These are phyloP conservation scores for Nomada ruficornis DNA, from an alignment of 2,888 invertebrate genomes.

Conservation along the genomic window DNA sequence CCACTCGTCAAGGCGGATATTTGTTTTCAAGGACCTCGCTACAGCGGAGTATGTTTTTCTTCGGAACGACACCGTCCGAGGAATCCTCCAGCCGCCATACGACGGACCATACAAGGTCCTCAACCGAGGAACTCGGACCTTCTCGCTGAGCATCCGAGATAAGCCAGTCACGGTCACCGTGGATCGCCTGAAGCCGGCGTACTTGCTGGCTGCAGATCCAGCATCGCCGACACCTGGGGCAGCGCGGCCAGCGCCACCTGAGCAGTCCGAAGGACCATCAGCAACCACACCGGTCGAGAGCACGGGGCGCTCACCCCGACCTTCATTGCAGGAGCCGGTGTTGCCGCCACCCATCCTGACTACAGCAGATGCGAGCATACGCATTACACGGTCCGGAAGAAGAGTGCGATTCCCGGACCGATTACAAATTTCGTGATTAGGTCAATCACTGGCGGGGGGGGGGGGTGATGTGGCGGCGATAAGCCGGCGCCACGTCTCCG, in stretches of 20 bases:
- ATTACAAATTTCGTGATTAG: constrained; percentile 14
- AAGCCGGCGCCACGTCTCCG: too few relatives aligned
- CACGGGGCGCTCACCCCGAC: background rate
- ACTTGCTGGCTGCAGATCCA: constrained; percentile 3
- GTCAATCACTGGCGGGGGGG: constrained; percentile 16
- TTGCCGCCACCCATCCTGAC: background rate
- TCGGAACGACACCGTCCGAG: constrained; percentile 5
- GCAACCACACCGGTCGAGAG: background rate
- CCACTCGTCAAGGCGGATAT: background rate
- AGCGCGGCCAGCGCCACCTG: constrained; percentile 1
- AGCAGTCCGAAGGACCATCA: background rate
- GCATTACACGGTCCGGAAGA: constrained; percentile 9
- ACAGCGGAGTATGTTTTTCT: constrained; percentile 2
- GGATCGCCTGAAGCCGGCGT: constrained; percentile 2
- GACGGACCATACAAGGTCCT: constrained; percentile 9
- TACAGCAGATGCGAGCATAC: background rate
- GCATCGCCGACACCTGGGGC: background rate
- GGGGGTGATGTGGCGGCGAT: background rate
- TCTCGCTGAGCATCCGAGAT: background rate
- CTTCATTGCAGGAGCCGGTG: background rate
- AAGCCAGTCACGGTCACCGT: background rate
- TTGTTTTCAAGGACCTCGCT: background rate
- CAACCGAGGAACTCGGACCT: background rate
- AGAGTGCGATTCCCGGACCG: constrained; percentile 11
- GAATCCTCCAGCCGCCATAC: constrained; percentile 12